Evolutionary conservation across 2,797 vertebrate species (phyloP).

Genomic region (Sylvia borin): DNA sequence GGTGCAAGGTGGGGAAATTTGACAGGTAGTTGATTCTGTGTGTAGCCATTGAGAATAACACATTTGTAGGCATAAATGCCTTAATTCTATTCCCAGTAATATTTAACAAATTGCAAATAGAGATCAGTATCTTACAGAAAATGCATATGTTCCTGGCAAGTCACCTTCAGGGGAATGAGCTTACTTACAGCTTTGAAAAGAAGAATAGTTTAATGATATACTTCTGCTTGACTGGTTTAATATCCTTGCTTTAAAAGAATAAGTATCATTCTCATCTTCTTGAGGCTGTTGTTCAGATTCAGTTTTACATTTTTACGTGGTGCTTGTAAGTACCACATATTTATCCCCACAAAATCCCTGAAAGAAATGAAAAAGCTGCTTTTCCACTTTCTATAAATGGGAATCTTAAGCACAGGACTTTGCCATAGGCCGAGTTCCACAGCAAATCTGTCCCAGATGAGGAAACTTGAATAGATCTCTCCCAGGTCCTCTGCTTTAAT

Average conservation of each 20-base stretch:
- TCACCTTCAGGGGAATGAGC: slow-evolving; percentile 36
- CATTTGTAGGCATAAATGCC: not conserved
- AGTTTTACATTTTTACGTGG: not conserved
- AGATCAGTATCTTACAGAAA: not conserved
- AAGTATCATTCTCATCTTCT: not conserved
- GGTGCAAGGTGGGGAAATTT: not conserved
- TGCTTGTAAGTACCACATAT: not conserved
- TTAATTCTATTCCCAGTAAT: not conserved
- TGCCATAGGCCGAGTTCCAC: not conserved
- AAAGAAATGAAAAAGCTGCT: not conserved
- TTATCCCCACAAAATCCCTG: not conserved
- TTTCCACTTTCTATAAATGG: not conserved
- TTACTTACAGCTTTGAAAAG: not conserved
- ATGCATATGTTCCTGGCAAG: not conserved
- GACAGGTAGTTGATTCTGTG: not conserved
- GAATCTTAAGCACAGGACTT: not conserved
- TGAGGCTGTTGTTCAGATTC: not conserved
- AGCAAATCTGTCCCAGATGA: not conserved
- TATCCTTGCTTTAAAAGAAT: slow-evolving; percentile 22
- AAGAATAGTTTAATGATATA: slow-evolving; percentile 1
- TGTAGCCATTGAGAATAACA: not conserved
- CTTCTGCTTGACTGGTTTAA: slow-evolving; percentile 45
- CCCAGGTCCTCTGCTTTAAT: not conserved
- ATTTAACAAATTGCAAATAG: slow-evolving; percentile 15
- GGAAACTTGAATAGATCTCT: not conserved